Conservation (phyloP, 2,113 vertebrate genomes). For the Ptyas mucosa region DNA sequence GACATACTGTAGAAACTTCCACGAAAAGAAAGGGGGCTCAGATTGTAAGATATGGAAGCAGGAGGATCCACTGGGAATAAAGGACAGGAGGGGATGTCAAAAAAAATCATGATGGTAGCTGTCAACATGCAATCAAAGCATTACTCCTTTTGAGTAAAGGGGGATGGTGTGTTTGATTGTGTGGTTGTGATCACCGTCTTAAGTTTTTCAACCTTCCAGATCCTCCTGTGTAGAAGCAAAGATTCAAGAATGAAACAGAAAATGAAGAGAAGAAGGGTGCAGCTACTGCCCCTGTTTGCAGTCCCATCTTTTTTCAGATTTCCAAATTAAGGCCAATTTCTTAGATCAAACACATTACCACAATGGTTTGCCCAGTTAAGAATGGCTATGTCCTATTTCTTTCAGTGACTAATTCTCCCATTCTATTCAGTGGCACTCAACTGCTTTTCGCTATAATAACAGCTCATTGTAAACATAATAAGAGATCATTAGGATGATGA, state of each 20-base stretch:
- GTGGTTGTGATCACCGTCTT: not conserved
- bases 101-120: not conserved
- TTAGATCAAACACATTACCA: not conserved
- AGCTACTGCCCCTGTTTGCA: not conserved
- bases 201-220: not conserved
- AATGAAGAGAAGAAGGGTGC: not conserved
- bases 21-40: not conserved
- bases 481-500: not conserved
- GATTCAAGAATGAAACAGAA: not conserved
- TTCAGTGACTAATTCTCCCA: not conserved
- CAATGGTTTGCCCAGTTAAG: not conserved
- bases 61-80: not conserved
- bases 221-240: not conserved
- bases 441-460: not conserved
- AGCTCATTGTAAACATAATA: not conserved
- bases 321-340: not conserved
- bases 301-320: not conserved
- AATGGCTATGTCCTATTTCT: not conserved
- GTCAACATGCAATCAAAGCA: not conserved
- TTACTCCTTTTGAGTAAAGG: not conserved
- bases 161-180: not conserved
- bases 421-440: not conserved
- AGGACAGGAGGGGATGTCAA: not conserved
- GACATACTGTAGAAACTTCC: not conserved
- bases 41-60: not conserved